These are phyloP conservation scores for Toxotes jaculatrix DNA, from an alignment of 2,113 vertebrate species.

Conservation along the genomic window DNA sequence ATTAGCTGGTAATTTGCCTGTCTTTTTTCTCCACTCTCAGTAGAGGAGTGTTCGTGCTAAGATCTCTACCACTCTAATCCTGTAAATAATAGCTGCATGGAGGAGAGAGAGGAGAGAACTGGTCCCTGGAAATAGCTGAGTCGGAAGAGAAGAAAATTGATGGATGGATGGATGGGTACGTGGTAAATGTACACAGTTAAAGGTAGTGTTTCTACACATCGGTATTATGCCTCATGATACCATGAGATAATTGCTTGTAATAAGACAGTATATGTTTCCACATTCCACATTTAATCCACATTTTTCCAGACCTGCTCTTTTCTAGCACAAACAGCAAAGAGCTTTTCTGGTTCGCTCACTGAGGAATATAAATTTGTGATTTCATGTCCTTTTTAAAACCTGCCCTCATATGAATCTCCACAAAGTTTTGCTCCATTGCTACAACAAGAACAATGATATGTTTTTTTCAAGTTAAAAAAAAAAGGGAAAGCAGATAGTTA, in stretches of 20 bases:
- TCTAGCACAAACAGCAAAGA: too few relatives aligned
- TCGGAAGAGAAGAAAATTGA: background rate
- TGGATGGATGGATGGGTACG: constrained; percentile 5
- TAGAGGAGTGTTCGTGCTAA: constrained; percentile 68
- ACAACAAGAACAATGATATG: too few relatives aligned
- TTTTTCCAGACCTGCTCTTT: too few relatives aligned
- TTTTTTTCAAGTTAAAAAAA: too few relatives aligned
- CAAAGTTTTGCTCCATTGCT: too few relatives aligned
- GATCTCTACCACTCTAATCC: constrained; percentile 79
- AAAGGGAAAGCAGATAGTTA: too few relatives aligned
- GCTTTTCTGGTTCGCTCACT: too few relatives aligned
- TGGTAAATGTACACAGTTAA: constrained; percentile 2
- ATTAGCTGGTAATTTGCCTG: constrained; percentile 84
- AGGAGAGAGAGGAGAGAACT: constrained; percentile 45
- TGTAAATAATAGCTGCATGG: constrained; percentile 76
- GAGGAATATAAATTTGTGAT: too few relatives aligned
- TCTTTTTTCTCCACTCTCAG: constrained; percentile 75
- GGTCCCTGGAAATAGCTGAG: constrained; percentile 38
- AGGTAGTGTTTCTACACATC: background rate
- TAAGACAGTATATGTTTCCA: background rate
- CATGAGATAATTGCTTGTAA: constrained; percentile 3
- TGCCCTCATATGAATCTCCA: too few relatives aligned
- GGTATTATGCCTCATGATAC: background rate
- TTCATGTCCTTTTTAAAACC: too few relatives aligned
- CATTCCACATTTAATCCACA: too few relatives aligned